Evolutionary conservation across 2,113 vertebrate species (phyloP), one percentile per base, ranked within the genome.

Genomic region (Dolichallabes microphthalmus): DNA sequence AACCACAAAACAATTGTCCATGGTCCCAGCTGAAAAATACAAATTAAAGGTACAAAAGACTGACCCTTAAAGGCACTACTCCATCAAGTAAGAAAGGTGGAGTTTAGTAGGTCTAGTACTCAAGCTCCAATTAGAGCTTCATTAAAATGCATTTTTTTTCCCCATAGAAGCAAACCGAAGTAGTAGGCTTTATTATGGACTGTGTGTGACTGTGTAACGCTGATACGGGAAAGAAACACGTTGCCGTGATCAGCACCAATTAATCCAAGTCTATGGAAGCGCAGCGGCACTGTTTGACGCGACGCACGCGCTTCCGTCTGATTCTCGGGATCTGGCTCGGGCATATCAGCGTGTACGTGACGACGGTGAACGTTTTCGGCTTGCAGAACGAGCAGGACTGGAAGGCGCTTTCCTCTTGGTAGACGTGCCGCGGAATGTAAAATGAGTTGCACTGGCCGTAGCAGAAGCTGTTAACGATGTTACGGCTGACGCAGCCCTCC

Each of bases 401-500:
- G 83, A 99, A 99, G 60, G 95, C 96, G 81, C 94, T 94, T 74
- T 98, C 97, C 86, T 98, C 97, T 89, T 95, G 95, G 87, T 96
- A 96, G 68, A 96, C 92, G 1, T 98, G 97, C 84, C 97, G 93
- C 50, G 98, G 98, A 88, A 99, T 99, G 92, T 97, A 98, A 91
- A 99, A 99, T 25, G 98, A 99, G 94, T 99, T 99, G 93, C 98
- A 99, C 93, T 99, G 98, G 80, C 98, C 98, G 0, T 99, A 99
- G 92, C 98, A 99, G 90, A 99, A 99, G 74, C 96, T 94, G 92
- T 99, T 99, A 89, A 98, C 96, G 88, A 99, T 96, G 90, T 94
- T 96, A 66, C 96, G 97, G 88, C 96, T 97, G 87, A 95, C 93
- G 92, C 98, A 99, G 87, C 98, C 97, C 71, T 98, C 97, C 88